Base-by-base conservation (phyloP, 2,797 vertebrate genomes). In the Cetoscarus ocellatus region DNA sequence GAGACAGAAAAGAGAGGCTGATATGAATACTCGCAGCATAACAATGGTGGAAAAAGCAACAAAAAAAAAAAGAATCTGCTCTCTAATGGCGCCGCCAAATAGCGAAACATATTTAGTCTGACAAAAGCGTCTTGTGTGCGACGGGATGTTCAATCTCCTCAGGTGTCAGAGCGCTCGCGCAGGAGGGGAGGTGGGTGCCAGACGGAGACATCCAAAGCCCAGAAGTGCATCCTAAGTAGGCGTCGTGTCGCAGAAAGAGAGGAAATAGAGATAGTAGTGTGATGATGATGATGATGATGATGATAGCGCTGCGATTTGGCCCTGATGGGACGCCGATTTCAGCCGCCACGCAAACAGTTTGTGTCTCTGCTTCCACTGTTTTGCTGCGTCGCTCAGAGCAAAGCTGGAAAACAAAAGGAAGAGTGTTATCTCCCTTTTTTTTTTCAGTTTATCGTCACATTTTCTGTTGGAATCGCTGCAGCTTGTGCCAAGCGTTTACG, bases 71-170 rank as follows among this genome's bases (percentile, higher is more conserved):
- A 93, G 95, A 95, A 95, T 93, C 49, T n/a, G 17, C 93, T 94
- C 93, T 96, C 96, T 97, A 96, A 97, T 96, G 95, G 95, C 88
- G 88, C 86, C 76, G 92, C 83, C 84, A 96, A 96, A 96, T 96
- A 97, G 96, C 95, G 95, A 96, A 97, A 97, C 95, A 97, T 96
- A 96, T 97, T 97, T 96, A 80, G 91, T 94, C 91, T 95, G 95
- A 89, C 94, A 95, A 97, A 96, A 95, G 93, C 95, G n/a, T 94
- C 93, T 94, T 94, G 92, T 89, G 91, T 92, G 93, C 93, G 78
- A 87, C 62, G 68, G 70, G 75, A 85, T 80, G 85, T 82, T 87
- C 86, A 83, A 88, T 89, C 87, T 87, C 53, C 74, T 62, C 84
- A 83, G 87, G 88, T 89, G 90, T 87, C 87, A 81, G 63, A 59